phyloP scores from a whole-genome alignment of 2,888 invertebrate genomes.

The Drosophila prolongata region DNA sequence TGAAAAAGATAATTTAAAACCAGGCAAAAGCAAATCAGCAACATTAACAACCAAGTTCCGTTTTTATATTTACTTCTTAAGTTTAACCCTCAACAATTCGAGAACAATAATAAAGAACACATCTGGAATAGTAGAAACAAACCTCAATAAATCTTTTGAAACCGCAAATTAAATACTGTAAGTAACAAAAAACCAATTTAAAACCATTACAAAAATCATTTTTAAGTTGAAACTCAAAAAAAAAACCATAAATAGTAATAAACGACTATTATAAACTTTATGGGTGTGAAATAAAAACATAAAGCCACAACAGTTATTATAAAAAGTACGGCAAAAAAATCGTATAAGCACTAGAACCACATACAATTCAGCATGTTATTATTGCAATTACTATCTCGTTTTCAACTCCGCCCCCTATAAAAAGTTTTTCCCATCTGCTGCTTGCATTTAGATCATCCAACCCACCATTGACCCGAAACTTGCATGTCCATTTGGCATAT shows the following conservation, averaged over 20 bases:
- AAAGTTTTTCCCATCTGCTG: constrained; percentile 24
- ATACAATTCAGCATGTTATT: constrained; percentile 4
- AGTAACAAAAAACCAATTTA: background rate
- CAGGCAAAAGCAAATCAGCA: no score
- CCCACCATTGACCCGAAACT: constrained; percentile 6
- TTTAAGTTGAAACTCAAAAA: background rate
- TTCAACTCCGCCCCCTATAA: background rate
- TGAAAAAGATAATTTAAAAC: no score
- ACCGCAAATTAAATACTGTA: background rate
- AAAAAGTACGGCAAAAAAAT: background rate
- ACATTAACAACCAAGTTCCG: background rate
- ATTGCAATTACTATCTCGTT: constrained; percentile 16
- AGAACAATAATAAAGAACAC: background rate
- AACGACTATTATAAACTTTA: background rate
- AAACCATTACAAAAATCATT: no score
- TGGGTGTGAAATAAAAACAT: background rate
- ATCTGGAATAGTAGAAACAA: background rate
- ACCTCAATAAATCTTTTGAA: background rate
- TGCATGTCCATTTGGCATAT: constrained; percentile 74
- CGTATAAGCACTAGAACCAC: background rate
- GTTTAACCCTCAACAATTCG: background rate
- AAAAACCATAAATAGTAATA: background rate
- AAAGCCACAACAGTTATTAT: background rate
- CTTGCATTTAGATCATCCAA: constrained; percentile 19
- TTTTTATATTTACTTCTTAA: no score